Evolutionary conservation across 2,113 vertebrate species (phyloP), one percentile per base, ranked within the genome.

Genomic region (Platycercus adscitus): DNA sequence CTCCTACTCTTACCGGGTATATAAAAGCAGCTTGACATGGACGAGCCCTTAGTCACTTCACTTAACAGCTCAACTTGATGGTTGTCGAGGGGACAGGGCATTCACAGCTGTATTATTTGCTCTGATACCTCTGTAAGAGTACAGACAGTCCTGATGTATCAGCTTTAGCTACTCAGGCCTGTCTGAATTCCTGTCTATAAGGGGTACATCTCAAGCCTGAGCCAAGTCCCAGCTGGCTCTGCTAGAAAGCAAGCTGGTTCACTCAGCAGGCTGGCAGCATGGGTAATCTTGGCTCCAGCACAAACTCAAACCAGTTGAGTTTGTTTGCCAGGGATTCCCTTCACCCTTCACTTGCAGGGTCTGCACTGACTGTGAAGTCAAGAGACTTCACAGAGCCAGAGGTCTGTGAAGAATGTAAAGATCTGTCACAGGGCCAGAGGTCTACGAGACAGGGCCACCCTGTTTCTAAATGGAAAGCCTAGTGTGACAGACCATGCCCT

Each of bases 201-300:
- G 29, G 17, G 23, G 24, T 84, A 69, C 35, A 72, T 39, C 19
- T 61, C 44, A 86, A 80, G 33, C 35, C 46, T 53, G 20, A 35
- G 41, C 35, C 44, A 47, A 73, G 49, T 35, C 58, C 17, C 68
- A 56, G 0, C 7, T 21, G 21, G 15, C 9, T 58, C 49, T 5
- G 14, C 66, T 35, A 75, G 75, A 53, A 79, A 68, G 18, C 9
- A 58, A 58, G 71, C 7, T 8, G 24, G 11, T 64, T 92, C 49
- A 39, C 0, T 63, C 16, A 90, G 49, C 52, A 37, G 44, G 11
- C 72, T 53, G 43, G 64, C 25, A 88, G 60, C 53, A 56, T 0
- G 5, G 41, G 56, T 2, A 3, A 79, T 28, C 43, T 64, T 1
- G 1, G 46, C 43, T 60, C 2, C 1, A 80, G 25, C 20, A 17